A percentile compares a stretch with the other conserved stretches of the same genome.
These are phyloP conservation scores for Hemitrygon akajei DNA, from an alignment of 2,797 vertebrate species.

Conservation along the genomic window DNA sequence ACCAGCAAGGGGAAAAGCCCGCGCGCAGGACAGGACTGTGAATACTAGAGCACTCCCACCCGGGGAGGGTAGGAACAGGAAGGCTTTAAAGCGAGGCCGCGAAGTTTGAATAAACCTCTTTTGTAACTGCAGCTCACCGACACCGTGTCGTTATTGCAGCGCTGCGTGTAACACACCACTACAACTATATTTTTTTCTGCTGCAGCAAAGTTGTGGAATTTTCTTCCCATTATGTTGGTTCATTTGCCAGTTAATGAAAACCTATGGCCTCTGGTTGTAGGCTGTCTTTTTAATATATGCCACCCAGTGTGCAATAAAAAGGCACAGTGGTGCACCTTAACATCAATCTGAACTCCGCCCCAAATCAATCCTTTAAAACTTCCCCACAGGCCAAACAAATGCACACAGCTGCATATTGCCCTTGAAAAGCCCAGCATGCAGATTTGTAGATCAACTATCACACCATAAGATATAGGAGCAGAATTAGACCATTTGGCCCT, in stretches of 20 bases:
- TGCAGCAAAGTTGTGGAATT: not conserved
- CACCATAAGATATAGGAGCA: too few species aligned
- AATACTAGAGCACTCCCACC: too few species aligned
- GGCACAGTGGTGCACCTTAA: too few species aligned
- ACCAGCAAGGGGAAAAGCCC: too few species aligned
- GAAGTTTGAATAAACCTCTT: too few species aligned
- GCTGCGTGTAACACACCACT: too few species aligned
- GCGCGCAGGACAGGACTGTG: too few species aligned
- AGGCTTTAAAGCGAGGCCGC: too few species aligned
- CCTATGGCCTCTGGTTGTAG: not conserved
- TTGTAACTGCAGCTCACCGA: too few species aligned
- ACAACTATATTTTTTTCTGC: not conserved
- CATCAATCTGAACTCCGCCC: not conserved
- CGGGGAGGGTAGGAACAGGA: too few species aligned
- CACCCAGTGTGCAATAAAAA: not conserved
- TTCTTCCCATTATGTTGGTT: not conserved
- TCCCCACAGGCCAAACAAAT: not conserved
- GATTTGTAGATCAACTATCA: not conserved
- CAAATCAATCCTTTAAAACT: not conserved
- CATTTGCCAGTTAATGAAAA: not conserved
- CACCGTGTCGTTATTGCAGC: too few species aligned
- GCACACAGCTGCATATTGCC: not conserved
- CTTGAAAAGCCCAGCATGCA: not conserved
- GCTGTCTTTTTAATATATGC: not conserved
- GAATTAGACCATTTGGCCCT: too few species aligned